Base-by-base conservation (phyloP, 2,113 vertebrate genomes). In the Sigmodon hispidus region DNA sequence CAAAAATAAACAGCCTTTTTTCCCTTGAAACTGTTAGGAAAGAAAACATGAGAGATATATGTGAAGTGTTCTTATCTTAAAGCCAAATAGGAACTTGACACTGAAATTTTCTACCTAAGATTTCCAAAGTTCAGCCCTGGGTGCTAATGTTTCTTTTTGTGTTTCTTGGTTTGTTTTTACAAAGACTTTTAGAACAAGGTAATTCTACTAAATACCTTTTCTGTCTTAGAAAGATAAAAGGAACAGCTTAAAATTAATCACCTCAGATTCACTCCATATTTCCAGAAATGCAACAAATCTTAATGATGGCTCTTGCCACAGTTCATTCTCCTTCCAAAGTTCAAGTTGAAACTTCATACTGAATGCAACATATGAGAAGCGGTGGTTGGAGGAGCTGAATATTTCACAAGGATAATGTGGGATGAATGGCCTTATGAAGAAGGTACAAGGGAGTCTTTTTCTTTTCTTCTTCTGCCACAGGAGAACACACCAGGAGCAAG, bases 181-280 rank as follows among this genome's bases (percentile, higher is more conserved):
- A 24, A 70, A 92, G 80, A 84, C 21, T 63, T 31, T 36, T 76
- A 55, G 26, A 96, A 73, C 65, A 87, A 93, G 96, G 31, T 26
- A 52, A 4, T 77, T 97, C 40, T 77, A 36, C 52, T 43, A n/a
- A 1, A 76, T 75, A 67, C n/a, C 21, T n/a, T 50, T 15, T 50
- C 48, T 13, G 5, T 61, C 31, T 86, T 73, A 89, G n/a, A 9
- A 59, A 85, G 77, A 72, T 0, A 5, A 80, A 75, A 12, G 7
- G 2, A 69, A 40, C 89, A 61, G 4, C 13, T 94, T 65, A 75
- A 9, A 72, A 9, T 57, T 48, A 67, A 55, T 75, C 48, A 86
- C n/a, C 10, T 80, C 24, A 75, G 3, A 79, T 29, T 57, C 16
- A 63, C 3, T 21, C 76, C 50, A 85, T 15, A 76, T 94, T 95